Evolutionary conservation across 2,797 vertebrate species (phyloP), one percentile per base, ranked within the genome.

Genomic region (Channallabes apus): DNA sequence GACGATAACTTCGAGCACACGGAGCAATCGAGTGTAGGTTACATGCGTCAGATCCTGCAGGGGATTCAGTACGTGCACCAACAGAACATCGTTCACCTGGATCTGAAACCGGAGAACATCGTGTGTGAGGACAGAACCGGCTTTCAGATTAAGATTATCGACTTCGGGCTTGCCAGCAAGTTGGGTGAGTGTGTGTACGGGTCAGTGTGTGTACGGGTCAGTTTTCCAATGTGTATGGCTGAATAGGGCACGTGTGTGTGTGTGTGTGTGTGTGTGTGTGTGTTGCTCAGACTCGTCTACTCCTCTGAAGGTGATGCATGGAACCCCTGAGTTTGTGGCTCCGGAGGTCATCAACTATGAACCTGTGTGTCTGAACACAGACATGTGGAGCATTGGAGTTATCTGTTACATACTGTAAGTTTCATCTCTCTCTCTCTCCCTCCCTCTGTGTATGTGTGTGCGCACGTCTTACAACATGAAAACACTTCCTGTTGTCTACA

Each of bases 341-440:
- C 97, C 97, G 3, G 97, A 98, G 88, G 97, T 98, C 85, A 96
- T 98, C 0, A 94, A 89, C 92, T 98, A 93, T 51, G 96, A 98
- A 88, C 93, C 96, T 0, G 95, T 97, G 87, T 79, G 75, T 81
- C 89, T 94, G 71, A 90, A 90, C 61, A 96, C 96, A 0, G 97
- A 98, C 88, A 96, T 96, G 96, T 98, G 97, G 97, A 97, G 97
- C 2, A 93, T 97, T 3, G 97, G 97, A 1, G 96, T 97, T 87
- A 97, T 98, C 93, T 97, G 96, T 91, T 98, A 97, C 91, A 96
- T 98, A 88, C 88, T 97, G 97, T 98, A 91, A 96, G 96, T 90
- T 38, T 32, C 20, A 78, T 20, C 29, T 27, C 11, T 9, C n/a
- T 51, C 46, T 9, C 7, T 51, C 46, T 51, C 46, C 11, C 9